Conservation (phyloP, 2,797 vertebrate species). For the Cynodonichthys magdalenae region DNA sequence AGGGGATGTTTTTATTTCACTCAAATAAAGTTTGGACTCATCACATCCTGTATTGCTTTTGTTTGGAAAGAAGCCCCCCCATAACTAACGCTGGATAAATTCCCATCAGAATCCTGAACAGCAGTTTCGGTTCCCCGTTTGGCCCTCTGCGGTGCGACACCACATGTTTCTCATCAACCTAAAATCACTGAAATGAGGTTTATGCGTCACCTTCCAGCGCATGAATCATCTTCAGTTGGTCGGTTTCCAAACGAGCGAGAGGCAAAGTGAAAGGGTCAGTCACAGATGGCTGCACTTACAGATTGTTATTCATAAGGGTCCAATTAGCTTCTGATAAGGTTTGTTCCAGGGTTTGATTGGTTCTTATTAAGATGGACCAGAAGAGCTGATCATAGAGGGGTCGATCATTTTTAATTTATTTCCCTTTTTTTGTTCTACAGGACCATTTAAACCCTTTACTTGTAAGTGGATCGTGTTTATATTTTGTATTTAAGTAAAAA, state of each 20-base stretch:
- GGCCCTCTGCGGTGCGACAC: conserved; percentile 20
- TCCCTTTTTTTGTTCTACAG: background rate
- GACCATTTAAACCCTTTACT: background rate
- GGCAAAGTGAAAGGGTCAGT: background rate
- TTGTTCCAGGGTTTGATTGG: background rate
- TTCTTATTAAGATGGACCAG: too few relatives aligned
- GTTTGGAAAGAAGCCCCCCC: conserved; percentile 11
- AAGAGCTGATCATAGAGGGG: background rate
- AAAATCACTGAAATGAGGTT: background rate
- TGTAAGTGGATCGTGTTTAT: background rate
- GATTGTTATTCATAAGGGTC: conserved; percentile 2
- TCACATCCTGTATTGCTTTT: conserved; percentile 51
- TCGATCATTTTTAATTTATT: background rate
- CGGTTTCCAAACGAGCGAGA: conserved; percentile 1
- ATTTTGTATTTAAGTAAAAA: background rate
- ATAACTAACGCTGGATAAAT: background rate
- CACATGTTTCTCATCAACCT: conserved; percentile 52
- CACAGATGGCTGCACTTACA: background rate
- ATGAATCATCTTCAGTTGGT: background rate
- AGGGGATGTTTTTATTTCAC: conserved; percentile 57
- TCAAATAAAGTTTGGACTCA: conserved; percentile 47
- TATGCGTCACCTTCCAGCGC: conserved; percentile 1
- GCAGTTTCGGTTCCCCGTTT: conserved; percentile 18
- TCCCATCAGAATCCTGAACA: background rate
- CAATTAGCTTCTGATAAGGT: background rate